Evolutionary conservation across 2,113 vertebrate genomes (phyloP), one percentile per base, ranked within the genome.

Genomic region (Stictonetta naevosa): DNA sequence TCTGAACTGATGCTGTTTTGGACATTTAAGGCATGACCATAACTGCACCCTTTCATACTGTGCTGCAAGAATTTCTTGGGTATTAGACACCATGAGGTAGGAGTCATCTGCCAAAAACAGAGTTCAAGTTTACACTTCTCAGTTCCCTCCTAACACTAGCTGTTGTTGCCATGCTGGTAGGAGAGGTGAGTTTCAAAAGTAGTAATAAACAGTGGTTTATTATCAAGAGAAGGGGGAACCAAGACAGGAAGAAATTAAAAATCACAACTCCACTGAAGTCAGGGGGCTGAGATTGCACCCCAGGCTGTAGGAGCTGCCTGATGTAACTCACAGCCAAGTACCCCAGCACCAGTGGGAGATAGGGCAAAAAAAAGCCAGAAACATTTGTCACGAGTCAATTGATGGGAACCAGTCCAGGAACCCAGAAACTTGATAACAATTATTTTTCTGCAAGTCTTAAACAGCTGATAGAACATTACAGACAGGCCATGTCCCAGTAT

Each of bases 261-360:
- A 87, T 26, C 2, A 5, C 22, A 58, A 40, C 2, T 2, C 8
- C 11, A 13, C 0, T 0, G 11, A 86, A 68, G 60, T 29, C 21
- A 9, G 8, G 21, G 28, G 13, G 25, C 21, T 4, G 8, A 53
- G 31, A 53, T 1, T 56, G 6, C 8, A 55, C 2, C 17, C 33
- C 1, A 3, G 33, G 36, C 14, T 63, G 21, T 21, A 89, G n/a
- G 33, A 81, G 28, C 3, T 72, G 15, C n/a, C 14, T 2, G 2
- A 11, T 26, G 6, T 9, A 29, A 53, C 23, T 13, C 36, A 68
- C 19, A 67, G 50, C 13, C 19, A 67, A 16, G 1, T 3, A 21
- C 4, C 5, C 25, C 26, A 58, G 76, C 40, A 50, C 8, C 28
- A 19, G 0, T 4, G 25, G 33, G 5, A 87, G 38, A 40, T 3